These are phyloP conservation scores for Temnopleurus reevesii DNA, from an alignment of 53 echinoderm and acorn worm genomes.

Conservation along the genomic window DNA sequence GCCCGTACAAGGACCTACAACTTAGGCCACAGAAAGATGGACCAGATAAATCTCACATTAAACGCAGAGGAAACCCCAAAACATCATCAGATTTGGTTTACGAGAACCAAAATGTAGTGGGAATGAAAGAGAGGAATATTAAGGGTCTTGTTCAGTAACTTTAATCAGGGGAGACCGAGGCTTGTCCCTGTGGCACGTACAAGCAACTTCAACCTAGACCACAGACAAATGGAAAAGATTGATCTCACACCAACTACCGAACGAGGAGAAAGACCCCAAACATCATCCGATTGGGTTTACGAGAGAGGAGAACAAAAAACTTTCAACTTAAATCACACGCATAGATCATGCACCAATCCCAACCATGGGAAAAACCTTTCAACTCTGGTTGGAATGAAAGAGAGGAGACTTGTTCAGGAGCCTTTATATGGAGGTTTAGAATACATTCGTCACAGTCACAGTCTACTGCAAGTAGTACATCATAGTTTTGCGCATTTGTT, in stretches of 20 bases:
- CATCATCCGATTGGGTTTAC: neutral
- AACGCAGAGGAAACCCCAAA: neutral
- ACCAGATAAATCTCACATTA: neutral
- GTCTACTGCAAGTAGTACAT: too few relatives aligned
- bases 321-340: too few relatives aligned
- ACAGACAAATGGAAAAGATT: neutral
- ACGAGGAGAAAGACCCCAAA: neutral
- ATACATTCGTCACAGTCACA: too few relatives aligned
- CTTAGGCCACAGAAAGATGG: neutral
- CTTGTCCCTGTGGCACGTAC: neutral
- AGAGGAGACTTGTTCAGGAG: too few relatives aligned
- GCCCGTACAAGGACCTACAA: neutral
- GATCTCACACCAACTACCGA: neutral
- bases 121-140: too few relatives aligned
- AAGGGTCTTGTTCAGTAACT: too few relatives aligned
- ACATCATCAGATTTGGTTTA: neutral
- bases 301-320: too few relatives aligned
- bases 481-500: too few relatives aligned
- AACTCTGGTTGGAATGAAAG: too few relatives aligned
- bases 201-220: neutral
- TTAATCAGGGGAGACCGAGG: neutral
- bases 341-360: too few relatives aligned
- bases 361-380: too few relatives aligned
- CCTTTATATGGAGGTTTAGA: too few relatives aligned
- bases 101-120: neutral